Base-by-base conservation (phyloP, 2,113 vertebrate species). In the Dipodomys stephensi region DNA sequence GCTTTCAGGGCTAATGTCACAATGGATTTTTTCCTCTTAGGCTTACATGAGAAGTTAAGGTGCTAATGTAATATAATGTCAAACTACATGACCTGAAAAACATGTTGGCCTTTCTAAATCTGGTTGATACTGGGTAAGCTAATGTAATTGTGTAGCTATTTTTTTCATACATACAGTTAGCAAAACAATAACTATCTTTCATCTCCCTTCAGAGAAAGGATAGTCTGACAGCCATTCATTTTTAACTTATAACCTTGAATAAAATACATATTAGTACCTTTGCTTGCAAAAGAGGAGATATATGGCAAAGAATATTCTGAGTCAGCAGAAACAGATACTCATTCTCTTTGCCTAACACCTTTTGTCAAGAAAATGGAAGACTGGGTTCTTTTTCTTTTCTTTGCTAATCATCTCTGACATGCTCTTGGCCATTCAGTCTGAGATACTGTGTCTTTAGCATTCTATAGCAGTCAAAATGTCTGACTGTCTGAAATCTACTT, bases 401-500 rank as follows among this genome's bases (percentile, higher is more conserved):
- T 95, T 46, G 44, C 35, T 89, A 88, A 91, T 96, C 87, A 91
- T 88, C 72, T 97, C 71, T 89, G 90, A 93, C 87, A 90, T 28
- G 49, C 49, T 49, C 49, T 49, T 91, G 84, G 62, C 28, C 62
- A 83, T 25, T 13, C 71, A 80, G 2, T 89, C 84, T 76, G 67
- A 73, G 49, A 30, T 78, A 49, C 30, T 69, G 67, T 91, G 67
- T 91, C 67, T 94, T 94, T 7, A 72, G 65, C n/a, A 83, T 74
- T 91, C 49, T 49, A 53, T 22, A 46, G 12, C 67, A 39, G 62
- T 65, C 30, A 72, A 30, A 35, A 64, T 91, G 35, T 69, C 83
- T 86, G 68, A 53, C 49, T 69, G 16, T 79, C 69, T 78, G 35
- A 74, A 94, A 46, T 83, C 32, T 67, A 20, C 81, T 62, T 91